Base-by-base conservation (phyloP, 2,888 invertebrate species). In the Philopedon plagiatum region DNA sequence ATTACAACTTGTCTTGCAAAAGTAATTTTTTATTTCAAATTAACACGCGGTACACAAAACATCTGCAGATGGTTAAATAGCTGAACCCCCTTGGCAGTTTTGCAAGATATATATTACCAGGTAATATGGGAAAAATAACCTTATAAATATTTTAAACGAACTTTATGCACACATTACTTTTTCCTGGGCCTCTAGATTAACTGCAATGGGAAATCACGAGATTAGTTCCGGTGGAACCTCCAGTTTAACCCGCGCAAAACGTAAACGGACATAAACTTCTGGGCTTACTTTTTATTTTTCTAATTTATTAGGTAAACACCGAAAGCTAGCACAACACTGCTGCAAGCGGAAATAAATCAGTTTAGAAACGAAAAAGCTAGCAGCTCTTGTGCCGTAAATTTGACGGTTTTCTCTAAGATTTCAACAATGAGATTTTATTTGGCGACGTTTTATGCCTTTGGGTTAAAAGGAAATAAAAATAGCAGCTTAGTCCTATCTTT, bases 381-480 rank as follows among this genome's bases (percentile, higher is more conserved):
- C 57, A 54, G 65, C 66, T 58, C 60, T 61, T 65, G 66, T 54
- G 71, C 66, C 66, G 71, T 71, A 71, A 65, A 71, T 66, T 71
- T 71, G 66, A 71, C 66, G 71, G 66, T 65, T 60, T 67, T 72
- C 72, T 66, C 72, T 63, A 57, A 72, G 72, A 72, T 72, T 72
- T 72, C 67, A 72, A 72, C 72, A 72, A 72, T 67, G 72, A 72
- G 67, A 72, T 72, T 61, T 72, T 72, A 72, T 72, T 72, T 72
- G 72, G 66, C 67, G 62, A 72, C 72, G 66, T 67, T 72, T 72
- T 65, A 65, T 71, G 65, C 60, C 54, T 65, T 71, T 58, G 65
- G 71, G 64, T 71, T 71, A 64, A 71, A 71, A 60, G 60, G 65
- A 65, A 65, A 71, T 65, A 65, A 71, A 71, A 71, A 71, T 71